A percentile compares a stretch with the other conserved stretches of the same genome.
Conservation (phyloP, 1,140 invertebrate species). For the Conus betulinus region DNA sequence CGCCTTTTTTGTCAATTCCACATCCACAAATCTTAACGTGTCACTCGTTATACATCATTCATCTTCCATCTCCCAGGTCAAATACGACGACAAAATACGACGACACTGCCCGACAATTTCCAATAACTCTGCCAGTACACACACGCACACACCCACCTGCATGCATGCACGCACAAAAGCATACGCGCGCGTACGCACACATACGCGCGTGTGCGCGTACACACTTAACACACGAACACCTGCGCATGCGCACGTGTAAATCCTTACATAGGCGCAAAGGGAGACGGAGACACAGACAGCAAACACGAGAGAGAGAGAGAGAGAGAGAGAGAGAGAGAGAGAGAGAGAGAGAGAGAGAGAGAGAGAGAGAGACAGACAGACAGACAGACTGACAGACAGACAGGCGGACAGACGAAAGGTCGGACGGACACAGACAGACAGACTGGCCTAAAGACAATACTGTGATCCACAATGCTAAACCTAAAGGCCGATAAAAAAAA, state of each 20-base stretch:
- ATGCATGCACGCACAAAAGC: not conserved
- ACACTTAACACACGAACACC: not conserved
- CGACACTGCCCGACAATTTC: too few relatives aligned
- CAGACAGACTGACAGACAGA: not conserved
- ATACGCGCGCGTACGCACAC: not conserved
- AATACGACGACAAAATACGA: too few relatives aligned
- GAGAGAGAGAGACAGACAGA: not conserved
- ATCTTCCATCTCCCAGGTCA: too few relatives aligned
- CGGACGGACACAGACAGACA: not conserved
- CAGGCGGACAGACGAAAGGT: not conserved
- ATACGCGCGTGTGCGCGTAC: not conserved
- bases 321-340: slow-evolving; percentile 23
- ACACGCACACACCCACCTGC: slow-evolving; percentile 13
- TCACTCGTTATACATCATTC: too few relatives aligned
- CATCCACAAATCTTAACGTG: too few relatives aligned
- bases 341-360: slow-evolving; percentile 18
- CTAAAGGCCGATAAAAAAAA: too few relatives aligned
- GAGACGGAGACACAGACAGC: not conserved
- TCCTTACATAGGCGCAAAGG: not conserved
- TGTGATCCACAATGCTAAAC: too few relatives aligned
- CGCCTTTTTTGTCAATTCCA: too few relatives aligned
- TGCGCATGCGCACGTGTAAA: not conserved
- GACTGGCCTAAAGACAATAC: not conserved
- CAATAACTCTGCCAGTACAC: not conserved
- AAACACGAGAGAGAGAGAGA: slow-evolving; percentile 18